Evolutionary conservation across 1,140 invertebrate species (phyloP), one percentile per base, ranked within the genome.

Genomic region (Macrotrachela quadricornifera): DNA sequence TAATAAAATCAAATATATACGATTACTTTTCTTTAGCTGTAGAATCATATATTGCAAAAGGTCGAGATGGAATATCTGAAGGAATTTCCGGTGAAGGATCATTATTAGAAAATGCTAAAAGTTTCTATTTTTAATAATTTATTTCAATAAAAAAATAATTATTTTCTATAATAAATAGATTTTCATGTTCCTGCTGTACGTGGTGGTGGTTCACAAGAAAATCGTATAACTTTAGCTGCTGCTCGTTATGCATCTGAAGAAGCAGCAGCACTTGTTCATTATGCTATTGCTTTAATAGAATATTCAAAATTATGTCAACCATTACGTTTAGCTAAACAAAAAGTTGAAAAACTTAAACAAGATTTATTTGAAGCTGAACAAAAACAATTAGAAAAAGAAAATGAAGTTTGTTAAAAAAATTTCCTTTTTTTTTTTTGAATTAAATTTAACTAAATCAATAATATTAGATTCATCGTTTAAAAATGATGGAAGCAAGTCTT

Each of bases 221-320:
- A 52, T 36, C 65, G 66, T 40, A 68, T 70, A n/a, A 66, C 64
- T 1, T 61, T 70, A 40, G 59, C 65, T 13, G 62, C 54, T 15
- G 67, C 67, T 16, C 64, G 67, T 50, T 68, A 66, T 57, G 62
- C 66, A 21, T 69, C 67, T 56, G 67, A 71, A 49, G 68, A 69
- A 51, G 67, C 63, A 46, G 67, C 67, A 36, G 63, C 60, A 10
- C 55, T 71, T 37, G 66, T 71, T 10, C 62, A 71, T 50, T 71
- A 69, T 56, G 66, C 65, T 10, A 67, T 71, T 17, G 66, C 66
- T 38, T 64, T 71, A n/a, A 63, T 69, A 14, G 68, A 69, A 56
- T 71, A 67, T 59, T 62, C 66, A 2, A 56, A 60, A 30, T 59
- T 64, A 10, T 69, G 66, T 60, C 60, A 60, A 12, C 66, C 66